phyloP scores from a whole-genome alignment of 2,797 vertebrate species.

The Pantherophis vulpinus region DNA sequence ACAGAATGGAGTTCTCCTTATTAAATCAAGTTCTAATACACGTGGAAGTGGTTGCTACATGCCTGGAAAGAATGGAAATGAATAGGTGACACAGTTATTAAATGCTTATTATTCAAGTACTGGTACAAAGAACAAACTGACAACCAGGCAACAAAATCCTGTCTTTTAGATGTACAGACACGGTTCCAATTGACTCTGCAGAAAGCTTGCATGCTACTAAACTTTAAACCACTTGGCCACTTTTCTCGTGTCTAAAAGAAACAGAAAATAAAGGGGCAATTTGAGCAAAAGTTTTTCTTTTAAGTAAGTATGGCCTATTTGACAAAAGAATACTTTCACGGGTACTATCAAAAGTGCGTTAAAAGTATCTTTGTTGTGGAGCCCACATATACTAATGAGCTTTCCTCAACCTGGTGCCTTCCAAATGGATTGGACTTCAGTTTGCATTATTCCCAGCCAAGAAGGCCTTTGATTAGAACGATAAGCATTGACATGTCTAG shows the following conservation, averaged over 20 bases:
- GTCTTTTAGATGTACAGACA: constrained; percentile 12
- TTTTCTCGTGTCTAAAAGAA: not conserved
- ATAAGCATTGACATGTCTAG: not conserved
- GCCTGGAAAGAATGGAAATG: constrained; percentile 19
- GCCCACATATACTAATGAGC: not conserved
- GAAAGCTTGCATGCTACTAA: not conserved
- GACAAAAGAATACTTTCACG: not conserved
- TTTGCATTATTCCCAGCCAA: not conserved
- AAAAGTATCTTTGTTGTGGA: not conserved
- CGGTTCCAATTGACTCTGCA: constrained; percentile 5
- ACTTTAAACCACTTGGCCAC: not conserved
- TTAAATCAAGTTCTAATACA: constrained; percentile 29
- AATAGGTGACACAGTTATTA: constrained; percentile 12
- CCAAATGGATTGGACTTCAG: not conserved
- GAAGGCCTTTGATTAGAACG: not conserved
- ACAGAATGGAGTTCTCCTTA: constrained; percentile 20
- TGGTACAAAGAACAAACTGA: constrained; percentile 5
- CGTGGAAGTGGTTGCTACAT: constrained; percentile 14
- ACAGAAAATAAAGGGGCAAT: not conserved
- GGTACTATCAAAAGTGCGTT: not conserved
- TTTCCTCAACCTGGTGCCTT: not conserved
- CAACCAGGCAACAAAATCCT: not conserved
- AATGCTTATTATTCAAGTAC: constrained; percentile 27
- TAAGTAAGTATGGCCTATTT: not conserved
- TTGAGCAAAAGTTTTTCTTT: not conserved